A percentile compares a stretch with the other conserved stretches of the same genome.
Conservation (phyloP, 2,888 invertebrate genomes). For the Lithophane semibrunnea region DNA sequence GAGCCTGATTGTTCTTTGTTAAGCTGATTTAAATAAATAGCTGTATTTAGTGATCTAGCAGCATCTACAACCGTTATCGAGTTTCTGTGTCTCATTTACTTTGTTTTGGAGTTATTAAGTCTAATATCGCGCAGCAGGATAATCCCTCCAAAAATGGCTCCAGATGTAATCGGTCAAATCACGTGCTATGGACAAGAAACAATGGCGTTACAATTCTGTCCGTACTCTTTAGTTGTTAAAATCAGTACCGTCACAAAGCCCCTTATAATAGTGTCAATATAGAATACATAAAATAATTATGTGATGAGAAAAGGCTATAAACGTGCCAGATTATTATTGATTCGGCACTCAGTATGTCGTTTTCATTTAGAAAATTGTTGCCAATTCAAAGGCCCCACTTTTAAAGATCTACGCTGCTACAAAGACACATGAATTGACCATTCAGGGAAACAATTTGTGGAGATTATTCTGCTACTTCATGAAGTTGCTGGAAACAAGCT, state of each 20-base stretch:
- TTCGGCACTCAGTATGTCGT: constrained; percentile 58
- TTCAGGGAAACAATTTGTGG: constrained; percentile 55
- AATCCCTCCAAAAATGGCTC: constrained; percentile 65
- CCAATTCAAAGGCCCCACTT: constrained; percentile 31
- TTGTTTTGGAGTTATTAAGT: constrained; percentile 56
- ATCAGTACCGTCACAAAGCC: constrained; percentile 61
- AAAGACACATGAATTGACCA: constrained; percentile 60
- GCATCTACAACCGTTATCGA: constrained; percentile 64
- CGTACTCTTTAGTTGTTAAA: constrained; percentile 57
- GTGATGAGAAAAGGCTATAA: constrained; percentile 59
- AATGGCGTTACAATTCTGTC: constrained; percentile 60
- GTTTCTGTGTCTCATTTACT: constrained; percentile 61
- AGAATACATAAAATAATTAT: constrained; percentile 56
- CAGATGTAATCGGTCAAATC: constrained; percentile 64
- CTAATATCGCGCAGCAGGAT: constrained; percentile 64
- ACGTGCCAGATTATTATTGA: constrained; percentile 46
- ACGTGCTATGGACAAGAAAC: constrained; percentile 63
- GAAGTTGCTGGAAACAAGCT: constrained; percentile 49
- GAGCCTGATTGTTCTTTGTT: constrained; percentile 71
- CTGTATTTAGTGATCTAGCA: constrained; percentile 67
- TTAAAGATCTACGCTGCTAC: constrained; percentile 21
- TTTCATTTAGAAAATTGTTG: constrained; percentile 19
- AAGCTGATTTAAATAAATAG: constrained; percentile 61
- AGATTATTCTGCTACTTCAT: constrained; percentile 59
- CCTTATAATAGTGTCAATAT: constrained; percentile 51